Evolutionary conservation across 2,888 invertebrate species (phyloP), one percentile per base, ranked within the genome.

Genomic region (Rotaria socialis): DNA sequence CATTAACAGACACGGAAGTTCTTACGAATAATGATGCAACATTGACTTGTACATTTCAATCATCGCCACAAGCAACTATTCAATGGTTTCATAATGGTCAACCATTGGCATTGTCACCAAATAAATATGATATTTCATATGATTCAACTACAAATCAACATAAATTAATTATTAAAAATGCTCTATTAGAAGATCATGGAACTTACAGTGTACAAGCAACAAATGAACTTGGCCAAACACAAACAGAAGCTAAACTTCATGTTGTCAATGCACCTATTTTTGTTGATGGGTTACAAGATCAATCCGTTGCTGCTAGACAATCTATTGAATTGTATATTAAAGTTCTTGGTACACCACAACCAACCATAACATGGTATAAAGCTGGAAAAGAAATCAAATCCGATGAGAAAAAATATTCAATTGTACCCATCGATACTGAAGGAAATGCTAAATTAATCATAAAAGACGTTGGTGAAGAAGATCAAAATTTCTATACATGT

Each of bases 131-230:
- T 24, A 47, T 80, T 4, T 47, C 80, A 11, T 47, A 24, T 80
- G 80, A 80, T n/a, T 4, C 19, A 5, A 47, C 24, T 35, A 95
- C 95, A 84, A 94, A 94, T 86, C 92, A 94, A 0, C 47, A 80
- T 80, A 80, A 80, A 47, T 24, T 80, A 11, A 14, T 80, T 10
- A n/a, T 80, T 47, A 80, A 47, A 47, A 47, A 47, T 47, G 11
- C 80, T 5, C 3, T 19, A 47, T 47, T 47, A 80, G 47, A 80
- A 14, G 80, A 80, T 80, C 24, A 80, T n/a, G 80, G 80, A 80
- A n/a, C 1, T 80, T 80, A 80, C 1, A 80, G 74, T 50, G 80
- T 41, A 16, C 80, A 86, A n/a, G 47, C 85, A 41, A 84, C 80
- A 50, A 86, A 86, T 55, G 27, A 55, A 24, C 52, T 84, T 50